Evolutionary conservation across 2,797 vertebrate genomes (phyloP).

Genomic region (Helostoma temminkii): DNA sequence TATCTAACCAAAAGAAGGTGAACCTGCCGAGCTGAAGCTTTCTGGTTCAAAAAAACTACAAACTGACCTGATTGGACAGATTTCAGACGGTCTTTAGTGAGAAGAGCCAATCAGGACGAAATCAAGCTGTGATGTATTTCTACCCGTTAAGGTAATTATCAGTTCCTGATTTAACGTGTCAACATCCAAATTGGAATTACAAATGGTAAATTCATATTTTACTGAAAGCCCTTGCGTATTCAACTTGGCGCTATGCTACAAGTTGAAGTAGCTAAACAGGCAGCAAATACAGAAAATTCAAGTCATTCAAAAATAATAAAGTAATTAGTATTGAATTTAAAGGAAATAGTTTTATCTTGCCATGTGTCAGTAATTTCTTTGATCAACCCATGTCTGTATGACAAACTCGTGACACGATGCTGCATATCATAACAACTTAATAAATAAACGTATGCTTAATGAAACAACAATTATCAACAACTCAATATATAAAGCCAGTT

Average conservation of each 20-base stretch:
- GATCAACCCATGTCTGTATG: no score
- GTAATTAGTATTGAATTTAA: neutral
- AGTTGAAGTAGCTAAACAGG: neutral
- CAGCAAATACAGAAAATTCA: neutral
- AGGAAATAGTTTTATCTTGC: neutral
- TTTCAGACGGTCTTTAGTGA: conserved; percentile 14
- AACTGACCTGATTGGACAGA: conserved; percentile 44
- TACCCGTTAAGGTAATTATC: conserved; percentile 2
- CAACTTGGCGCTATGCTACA: neutral
- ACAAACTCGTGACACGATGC: no score
- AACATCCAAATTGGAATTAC: neutral
- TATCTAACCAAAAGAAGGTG: neutral
- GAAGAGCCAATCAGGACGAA: conserved; percentile 39
- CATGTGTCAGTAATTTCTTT: neutral
- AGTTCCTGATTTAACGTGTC: conserved; percentile 1
- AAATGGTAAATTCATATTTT: neutral
- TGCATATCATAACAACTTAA: no score
- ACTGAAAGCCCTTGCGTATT: neutral
- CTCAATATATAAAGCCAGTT: no score
- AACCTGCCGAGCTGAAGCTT: conserved; percentile 15
- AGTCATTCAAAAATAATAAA: neutral
- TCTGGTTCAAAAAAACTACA: conserved; percentile 8
- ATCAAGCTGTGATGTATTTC: conserved; percentile 26
- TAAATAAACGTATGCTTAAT: no score
- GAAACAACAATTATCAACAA: no score